Percentiles rank a stretch among this genome's conserved stretches.
Evolutionary conservation across 2,113 vertebrate genomes (phyloP).

Genomic region (Tyrannus savana): DNA sequence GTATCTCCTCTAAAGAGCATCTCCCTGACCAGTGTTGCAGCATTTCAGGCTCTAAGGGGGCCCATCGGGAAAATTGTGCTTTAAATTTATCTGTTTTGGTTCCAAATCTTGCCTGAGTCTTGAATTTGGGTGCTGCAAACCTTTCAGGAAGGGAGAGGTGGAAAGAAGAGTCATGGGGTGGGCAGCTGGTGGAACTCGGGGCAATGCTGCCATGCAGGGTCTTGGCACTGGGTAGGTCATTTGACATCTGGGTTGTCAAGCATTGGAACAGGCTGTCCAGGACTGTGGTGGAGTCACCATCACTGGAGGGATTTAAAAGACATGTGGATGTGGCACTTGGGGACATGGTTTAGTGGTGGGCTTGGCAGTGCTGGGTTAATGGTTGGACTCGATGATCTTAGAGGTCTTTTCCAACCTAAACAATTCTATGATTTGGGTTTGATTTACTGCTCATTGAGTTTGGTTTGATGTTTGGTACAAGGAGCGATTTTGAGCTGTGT

Average conservation of each 20-base stretch:
- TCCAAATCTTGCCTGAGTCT: neutral
- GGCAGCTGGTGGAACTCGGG: rapidly evolving
- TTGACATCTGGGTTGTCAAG: neutral
- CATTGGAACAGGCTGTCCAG: neutral
- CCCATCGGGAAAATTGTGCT: neutral
- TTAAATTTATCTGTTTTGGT: neutral
- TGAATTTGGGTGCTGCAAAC: neutral
- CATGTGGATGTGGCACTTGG: too few species aligned
- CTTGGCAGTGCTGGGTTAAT: too few species aligned
- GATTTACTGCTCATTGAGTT: neutral
- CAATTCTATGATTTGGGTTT: neutral
- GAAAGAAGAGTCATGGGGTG: neutral
- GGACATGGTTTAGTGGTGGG: too few species aligned
- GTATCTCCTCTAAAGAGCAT: neutral
- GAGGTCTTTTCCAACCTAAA: neutral
- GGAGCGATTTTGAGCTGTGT: rapidly evolving
- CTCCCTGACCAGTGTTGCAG: rapidly evolving
- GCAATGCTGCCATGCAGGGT: neutral
- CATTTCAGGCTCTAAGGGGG: neutral
- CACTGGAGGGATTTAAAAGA: too few species aligned
- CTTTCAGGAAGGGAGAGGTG: rapidly evolving
- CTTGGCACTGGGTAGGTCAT: neutral
- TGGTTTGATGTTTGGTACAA: neutral
- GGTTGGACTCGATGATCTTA: too few species aligned
- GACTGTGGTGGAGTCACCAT: too few species aligned